phyloP scores from a whole-genome alignment of 2,113 vertebrate species.

The Progne subis region DNA sequence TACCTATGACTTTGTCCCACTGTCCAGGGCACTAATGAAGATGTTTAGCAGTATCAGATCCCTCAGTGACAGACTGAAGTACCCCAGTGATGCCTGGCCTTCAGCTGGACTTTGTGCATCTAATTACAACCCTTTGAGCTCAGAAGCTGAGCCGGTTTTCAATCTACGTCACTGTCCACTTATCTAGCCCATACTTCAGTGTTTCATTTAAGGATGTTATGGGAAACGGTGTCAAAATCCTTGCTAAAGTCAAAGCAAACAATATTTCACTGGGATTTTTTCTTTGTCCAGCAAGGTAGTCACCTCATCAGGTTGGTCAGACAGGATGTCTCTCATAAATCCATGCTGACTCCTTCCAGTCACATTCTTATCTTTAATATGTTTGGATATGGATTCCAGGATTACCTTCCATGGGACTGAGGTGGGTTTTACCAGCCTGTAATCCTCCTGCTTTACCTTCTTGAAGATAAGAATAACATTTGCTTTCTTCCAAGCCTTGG shows the following conservation, averaged over 20 bases:
- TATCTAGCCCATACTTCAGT: neutral
- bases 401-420: neutral
- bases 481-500: neutral
- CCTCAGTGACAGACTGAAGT: neutral
- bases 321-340: neutral
- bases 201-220: neutral
- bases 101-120: neutral
- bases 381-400: neutral
- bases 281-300: neutral
- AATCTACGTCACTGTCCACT: neutral
- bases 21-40: neutral
- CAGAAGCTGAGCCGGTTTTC: neutral
- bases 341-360: neutral
- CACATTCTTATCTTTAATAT: neutral
- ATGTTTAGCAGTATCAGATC: neutral
- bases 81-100: neutral
- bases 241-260: neutral
- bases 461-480: neutral
- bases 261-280: neutral
- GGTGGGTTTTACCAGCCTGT: neutral
- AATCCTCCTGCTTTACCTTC: neutral
- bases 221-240: neutral
- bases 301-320: neutral
- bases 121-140: neutral
- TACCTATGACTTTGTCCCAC: neutral